Evolutionary conservation across 2,113 vertebrate species (phyloP), one percentile per base, ranked within the genome.

Genomic region (Sturnira hondurensis): DNA sequence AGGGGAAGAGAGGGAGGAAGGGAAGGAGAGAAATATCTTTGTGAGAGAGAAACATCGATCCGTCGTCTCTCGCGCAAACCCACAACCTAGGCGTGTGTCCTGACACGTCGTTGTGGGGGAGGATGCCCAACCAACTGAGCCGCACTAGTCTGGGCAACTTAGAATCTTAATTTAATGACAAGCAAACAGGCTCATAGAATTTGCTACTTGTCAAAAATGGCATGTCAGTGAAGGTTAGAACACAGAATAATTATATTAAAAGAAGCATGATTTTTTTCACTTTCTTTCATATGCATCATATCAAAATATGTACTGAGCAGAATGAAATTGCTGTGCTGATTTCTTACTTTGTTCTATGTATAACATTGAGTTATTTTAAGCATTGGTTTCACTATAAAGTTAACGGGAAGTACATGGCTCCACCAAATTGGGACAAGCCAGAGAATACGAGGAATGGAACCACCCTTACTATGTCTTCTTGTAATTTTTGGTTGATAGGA

Each of bases 321-420:
- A 92, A 73, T 2, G 31, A 93, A 95, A 86, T 16, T 83, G 67
- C 38, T 94, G n/a, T 71, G 65, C 24, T 78, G 74, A 93, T 56
- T 86, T 84, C 67, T 83, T 87, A 63, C 86, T 96, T 86, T 81
- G 68, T 89, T 95, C 41, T 93, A 45, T 70, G 38, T 63, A 91
- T 91, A 71, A 88, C 58, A 76, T 11, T 78, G 50, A 94, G 45
- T 89, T 93, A 80, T 84, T 93, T 83, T 91, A 89, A 96, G 63
- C 61, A 96, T 84, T 89, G 63, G 92, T 91, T 94, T 96, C 74
- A 91, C 91, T 95, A 87, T 81, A 50, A 97, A 95, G 52, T 95
- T 89, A 95, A 87, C 17, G 93, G 86, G 82, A 96, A 86, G 58
- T 92, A 63, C 45, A 80, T 67, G 80, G 43, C 94, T 96, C 68